Base-by-base conservation (phyloP, 2,888 invertebrate species). In the Zygogramma bicolorata region DNA sequence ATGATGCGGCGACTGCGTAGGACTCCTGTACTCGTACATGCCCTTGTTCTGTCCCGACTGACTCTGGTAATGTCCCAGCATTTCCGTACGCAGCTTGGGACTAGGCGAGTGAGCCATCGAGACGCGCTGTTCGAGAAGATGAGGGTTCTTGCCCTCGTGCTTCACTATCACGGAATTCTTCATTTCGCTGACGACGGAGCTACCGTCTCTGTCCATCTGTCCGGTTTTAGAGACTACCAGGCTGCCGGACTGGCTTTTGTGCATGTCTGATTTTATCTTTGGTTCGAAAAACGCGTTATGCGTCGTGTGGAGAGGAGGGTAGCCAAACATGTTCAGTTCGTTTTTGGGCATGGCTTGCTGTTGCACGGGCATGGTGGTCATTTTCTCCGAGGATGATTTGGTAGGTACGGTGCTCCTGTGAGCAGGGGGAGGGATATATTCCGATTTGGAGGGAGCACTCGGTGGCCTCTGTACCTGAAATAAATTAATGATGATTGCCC, bases 111-210 rank as follows among this genome's bases (percentile, higher is more conserved):
- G 88, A 85, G 90, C 86, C 86, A 90, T 86, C 84, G 90, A 84
- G 38, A 83, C 85, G 68, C 86, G 80, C 5, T 63, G 63, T 60
- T 91, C 91, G 73, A 91, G 84, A 83, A 91, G 90, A 82, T 91
- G 91, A 5, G 87, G 84, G 70, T 87, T 87, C 85, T 93, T 92
- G 66, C 90, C 91, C 82, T 93, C 94, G 85, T 94, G 93, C 84
- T 94, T 94, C 74, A 94, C 94, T 85, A 94, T 94, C 84, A 94
- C 94, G 83, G 93, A 92, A 86, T 91, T 93, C 86, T 93, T 93
- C 81, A 89, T 88, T 86, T 94, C 94, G 80, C 91, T 90, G 78
- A 93, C 88, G 70, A 93, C 92, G 76, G 92, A 93, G 71, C 92
- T 91, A 68, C 65, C 87, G 76, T 81, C 81, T 5, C 82, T 73